Evolutionary conservation across 1,140 invertebrate species (phyloP).

Genomic region (Ylistrum balloti): DNA sequence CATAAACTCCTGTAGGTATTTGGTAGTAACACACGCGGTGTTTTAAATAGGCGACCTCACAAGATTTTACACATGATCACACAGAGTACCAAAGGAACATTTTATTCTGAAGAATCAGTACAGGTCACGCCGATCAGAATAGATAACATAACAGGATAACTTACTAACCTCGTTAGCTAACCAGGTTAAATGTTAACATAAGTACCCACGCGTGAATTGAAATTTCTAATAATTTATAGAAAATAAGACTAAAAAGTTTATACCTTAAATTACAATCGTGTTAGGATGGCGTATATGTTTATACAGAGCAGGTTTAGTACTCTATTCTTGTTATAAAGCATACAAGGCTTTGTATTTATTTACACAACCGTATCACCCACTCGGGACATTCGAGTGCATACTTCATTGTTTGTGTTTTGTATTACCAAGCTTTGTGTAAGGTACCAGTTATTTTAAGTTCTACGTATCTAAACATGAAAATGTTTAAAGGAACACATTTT

Average conservation of each 20-base stretch:
- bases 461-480: background rate
- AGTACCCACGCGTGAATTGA: no score
- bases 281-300: no score
- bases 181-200: no score
- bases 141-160: background rate
- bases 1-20: no score
- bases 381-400: background rate
- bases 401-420: background rate
- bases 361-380: no score
- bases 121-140: background rate
- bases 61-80: background rate
- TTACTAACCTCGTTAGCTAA: no score
- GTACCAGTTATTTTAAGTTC: background rate
- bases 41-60: background rate
- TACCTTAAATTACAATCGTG: no score
- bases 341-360: background rate
- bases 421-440: background rate
- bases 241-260: no score
- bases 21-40: background rate
- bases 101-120: background rate
- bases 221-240: no score
- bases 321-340: background rate
- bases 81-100: background rate
- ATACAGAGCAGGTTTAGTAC: no score
- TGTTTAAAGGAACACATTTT: background rate